These are phyloP conservation scores for Drosophila eohydei DNA, from an alignment of 2,888 invertebrate genomes.

Conservation along the genomic window DNA sequence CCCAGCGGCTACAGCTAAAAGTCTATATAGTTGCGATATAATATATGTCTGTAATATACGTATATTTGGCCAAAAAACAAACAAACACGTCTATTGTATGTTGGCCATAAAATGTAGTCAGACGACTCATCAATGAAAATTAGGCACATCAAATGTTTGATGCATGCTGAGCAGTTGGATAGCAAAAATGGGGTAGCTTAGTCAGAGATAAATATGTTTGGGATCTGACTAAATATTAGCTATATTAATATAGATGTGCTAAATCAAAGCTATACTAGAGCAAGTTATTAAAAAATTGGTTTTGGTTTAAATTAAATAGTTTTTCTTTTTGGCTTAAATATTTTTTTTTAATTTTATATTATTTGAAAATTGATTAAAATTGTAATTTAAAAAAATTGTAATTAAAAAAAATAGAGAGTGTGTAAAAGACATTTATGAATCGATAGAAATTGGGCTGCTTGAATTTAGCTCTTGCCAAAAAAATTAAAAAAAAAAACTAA, in stretches of 20 bases:
- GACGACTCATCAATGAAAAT: constrained; percentile 21
- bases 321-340: no score
- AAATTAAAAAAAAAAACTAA: no score
- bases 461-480: no score
- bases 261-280: background rate
- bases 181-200: background rate
- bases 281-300: background rate
- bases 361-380: no score
- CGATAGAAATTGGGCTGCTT: no score
- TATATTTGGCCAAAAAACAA: constrained; percentile 30
- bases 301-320: no score
- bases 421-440: no score
- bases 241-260: background rate
- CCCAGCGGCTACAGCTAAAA: constrained; percentile 17
- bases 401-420: no score
- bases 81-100: constrained; percentile 43
- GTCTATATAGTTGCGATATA: background rate
- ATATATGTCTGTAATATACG: constrained; percentile 7
- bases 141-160: constrained; percentile 33
- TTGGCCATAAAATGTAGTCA: constrained; percentile 20
- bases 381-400: no score
- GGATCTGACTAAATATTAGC: no score
- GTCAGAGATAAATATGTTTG: background rate
- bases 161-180: background rate
- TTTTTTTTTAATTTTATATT: no score